Evolutionary conservation across 2,797 vertebrate genomes (phyloP).

Genomic region (Lagorchestes hirsutus): DNA sequence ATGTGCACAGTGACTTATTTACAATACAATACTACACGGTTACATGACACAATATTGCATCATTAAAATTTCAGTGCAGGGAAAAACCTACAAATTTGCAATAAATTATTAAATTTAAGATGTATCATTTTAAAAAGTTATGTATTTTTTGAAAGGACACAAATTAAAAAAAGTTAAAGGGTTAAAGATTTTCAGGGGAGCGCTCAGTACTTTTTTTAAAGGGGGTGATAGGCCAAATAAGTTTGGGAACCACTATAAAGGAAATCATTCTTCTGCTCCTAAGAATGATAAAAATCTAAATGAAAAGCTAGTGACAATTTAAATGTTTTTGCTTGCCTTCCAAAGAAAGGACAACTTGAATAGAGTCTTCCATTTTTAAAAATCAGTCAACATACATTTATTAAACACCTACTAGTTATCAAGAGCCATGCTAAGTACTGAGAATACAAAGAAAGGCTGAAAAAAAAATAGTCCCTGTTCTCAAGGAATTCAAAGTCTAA

Average conservation of each 20-base stretch:
- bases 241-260: background rate
- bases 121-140: no score
- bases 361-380: background rate
- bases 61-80: no score
- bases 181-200: no score
- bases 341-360: background rate
- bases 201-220: no score
- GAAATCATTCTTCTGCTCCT: background rate
- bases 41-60: no score
- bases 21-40: no score
- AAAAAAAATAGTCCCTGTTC: background rate
- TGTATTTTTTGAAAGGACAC: no score
- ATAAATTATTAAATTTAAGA: no score
- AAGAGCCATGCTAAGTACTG: background rate
- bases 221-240: no score
- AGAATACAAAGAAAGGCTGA: background rate
- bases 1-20: no score
- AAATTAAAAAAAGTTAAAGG: no score
- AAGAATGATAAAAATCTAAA: background rate
- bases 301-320: background rate
- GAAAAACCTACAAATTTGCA: no score
- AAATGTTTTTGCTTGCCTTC: background rate
- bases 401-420: background rate
- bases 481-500: background rate
- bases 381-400: background rate